Conservation (phyloP, 2,113 vertebrate genomes). For the Corythornis cristatus region DNA sequence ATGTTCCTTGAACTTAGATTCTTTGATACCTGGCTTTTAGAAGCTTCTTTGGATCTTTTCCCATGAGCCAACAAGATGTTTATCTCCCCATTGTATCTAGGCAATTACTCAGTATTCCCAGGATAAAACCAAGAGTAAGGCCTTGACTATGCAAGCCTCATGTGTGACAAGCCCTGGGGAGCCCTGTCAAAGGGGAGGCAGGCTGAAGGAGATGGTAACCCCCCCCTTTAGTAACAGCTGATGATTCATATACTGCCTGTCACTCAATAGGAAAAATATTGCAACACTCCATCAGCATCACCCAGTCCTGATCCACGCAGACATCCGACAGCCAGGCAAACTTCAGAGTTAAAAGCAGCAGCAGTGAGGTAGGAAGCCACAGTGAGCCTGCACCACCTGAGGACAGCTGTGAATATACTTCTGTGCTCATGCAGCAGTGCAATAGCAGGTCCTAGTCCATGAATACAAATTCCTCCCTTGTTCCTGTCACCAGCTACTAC, state of each 20-base stretch:
- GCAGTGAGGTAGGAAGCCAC: neutral
- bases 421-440: neutral
- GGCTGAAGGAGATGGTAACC: neutral
- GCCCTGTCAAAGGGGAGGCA: slow-evolving; percentile 26
- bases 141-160: neutral
- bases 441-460: neutral
- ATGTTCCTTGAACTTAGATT: neutral
- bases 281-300: slow-evolving; percentile 22
- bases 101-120: neutral
- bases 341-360: neutral
- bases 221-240: neutral
- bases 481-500: neutral
- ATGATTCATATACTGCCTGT: slow-evolving; percentile 53
- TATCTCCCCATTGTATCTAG: neutral
- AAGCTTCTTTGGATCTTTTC: neutral
- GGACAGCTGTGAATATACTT: neutral
- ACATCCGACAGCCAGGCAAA: neutral
- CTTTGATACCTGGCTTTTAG: neutral
- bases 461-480: neutral
- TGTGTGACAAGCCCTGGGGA: slow-evolving; percentile 22
- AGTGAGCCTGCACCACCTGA: neutral
- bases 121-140: neutral
- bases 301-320: slow-evolving; percentile 8
- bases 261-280: slow-evolving; percentile 2
- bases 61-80: neutral